Percentiles rank a stretch among this genome's conserved stretches.
phyloP scores from a whole-genome alignment of 2,113 vertebrate species.

The Heloderma charlesbogerti region DNA sequence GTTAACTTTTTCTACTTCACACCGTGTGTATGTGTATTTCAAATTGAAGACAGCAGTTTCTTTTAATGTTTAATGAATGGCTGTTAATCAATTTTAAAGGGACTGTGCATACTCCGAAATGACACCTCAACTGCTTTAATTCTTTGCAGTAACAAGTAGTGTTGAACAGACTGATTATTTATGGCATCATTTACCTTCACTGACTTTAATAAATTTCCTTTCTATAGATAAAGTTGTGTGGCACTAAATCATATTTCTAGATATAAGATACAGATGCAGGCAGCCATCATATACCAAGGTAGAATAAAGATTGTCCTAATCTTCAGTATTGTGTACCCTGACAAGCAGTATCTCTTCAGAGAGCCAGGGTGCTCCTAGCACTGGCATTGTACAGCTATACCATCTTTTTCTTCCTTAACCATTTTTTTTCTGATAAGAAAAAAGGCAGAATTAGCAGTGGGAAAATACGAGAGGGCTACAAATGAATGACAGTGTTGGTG shows the following conservation, averaged over 20 bases:
- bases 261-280: neutral
- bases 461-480: too few species aligned
- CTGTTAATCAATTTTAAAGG: neutral
- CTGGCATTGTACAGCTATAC: too few species aligned
- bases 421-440: too few species aligned
- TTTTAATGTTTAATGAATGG: constrained; percentile 2
- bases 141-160: neutral
- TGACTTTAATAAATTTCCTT: neutral
- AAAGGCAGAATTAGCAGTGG: too few species aligned
- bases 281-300: neutral
- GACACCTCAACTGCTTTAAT: neutral
- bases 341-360: neutral
- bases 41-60: neutral
- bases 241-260: neutral
- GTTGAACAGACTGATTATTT: neutral
- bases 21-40: constrained; percentile 1
- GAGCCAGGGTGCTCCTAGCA: too few species aligned
- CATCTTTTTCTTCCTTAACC: too few species aligned
- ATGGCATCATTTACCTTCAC: neutral
- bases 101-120: neutral
- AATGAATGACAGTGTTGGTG: too few species aligned
- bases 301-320: neutral
- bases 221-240: neutral
- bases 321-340: neutral
- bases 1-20: neutral